Evolutionary conservation across 1,140 invertebrate species (phyloP).

Genomic region (Homarus americanus): DNA sequence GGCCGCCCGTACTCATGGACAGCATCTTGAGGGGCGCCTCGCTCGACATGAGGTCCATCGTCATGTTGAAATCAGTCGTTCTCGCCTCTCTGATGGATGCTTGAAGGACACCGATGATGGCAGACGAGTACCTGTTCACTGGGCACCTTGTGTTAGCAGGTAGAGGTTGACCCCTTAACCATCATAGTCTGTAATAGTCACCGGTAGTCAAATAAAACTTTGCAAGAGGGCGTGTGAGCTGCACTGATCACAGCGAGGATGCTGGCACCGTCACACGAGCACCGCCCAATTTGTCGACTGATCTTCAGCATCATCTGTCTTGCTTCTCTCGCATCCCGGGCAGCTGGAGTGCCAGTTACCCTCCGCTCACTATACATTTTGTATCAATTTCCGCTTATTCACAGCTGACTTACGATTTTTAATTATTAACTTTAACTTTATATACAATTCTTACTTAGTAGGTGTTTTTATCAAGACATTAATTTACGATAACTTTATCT

Average conservation of each 20-base stretch:
- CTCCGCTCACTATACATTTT: no score
- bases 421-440: no score
- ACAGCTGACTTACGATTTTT: no score
- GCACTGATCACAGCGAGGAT: conserved; percentile 28
- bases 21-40: conserved; percentile 65
- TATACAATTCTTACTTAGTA: no score
- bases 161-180: background rate
- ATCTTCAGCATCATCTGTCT: conserved; percentile 64
- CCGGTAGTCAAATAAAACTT: background rate
- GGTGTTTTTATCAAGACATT: background rate
- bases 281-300: conserved; percentile 70
- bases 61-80: background rate
- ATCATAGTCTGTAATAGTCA: background rate
- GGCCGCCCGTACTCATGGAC: conserved; percentile 8
- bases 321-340: conserved; percentile 36
- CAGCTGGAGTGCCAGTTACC: background rate
- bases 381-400: no score
- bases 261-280: conserved; percentile 32
- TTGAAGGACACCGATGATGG: no score
- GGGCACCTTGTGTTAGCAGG: background rate
- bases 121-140: no score
- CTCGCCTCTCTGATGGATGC: background rate
- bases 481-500: background rate
- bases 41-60: conserved; percentile 56
- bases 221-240: conserved; percentile 20